Conservation (phyloP, 1,140 invertebrate genomes). For the Globodera rostochiensis region DNA sequence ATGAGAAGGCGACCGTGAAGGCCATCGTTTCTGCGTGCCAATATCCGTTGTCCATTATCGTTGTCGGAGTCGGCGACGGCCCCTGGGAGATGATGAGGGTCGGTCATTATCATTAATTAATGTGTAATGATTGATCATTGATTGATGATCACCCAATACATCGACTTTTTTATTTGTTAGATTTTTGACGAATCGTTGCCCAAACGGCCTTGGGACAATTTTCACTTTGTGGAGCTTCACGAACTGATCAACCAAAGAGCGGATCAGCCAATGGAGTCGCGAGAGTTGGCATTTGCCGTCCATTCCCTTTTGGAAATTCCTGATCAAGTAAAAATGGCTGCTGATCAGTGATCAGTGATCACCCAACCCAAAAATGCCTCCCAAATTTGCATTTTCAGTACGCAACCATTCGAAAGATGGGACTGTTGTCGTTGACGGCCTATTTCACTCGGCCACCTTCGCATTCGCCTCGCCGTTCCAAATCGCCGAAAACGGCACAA, state of each 20-base stretch:
- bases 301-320: constrained; percentile 63
- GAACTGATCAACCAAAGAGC: constrained; percentile 55
- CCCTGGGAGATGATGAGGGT: constrained; percentile 70
- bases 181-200: constrained; percentile 70
- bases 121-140: not conserved
- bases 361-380: not conserved
- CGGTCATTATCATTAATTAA: not conserved
- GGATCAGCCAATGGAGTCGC: constrained; percentile 27
- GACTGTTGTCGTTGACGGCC: not conserved
- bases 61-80: constrained; percentile 71
- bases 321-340: constrained; percentile 43
- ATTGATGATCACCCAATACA: not conserved
- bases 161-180: not conserved
- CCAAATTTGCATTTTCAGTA: constrained; percentile 6
- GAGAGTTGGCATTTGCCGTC: constrained; percentile 62
- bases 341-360: not conserved
- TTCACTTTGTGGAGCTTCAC: constrained; percentile 71
- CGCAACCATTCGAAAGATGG: constrained; percentile 23
- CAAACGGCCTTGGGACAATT: constrained; percentile 70
- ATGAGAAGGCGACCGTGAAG: constrained; percentile 67
- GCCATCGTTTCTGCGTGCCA: constrained; percentile 70
- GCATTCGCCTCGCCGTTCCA: not conserved
- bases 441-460: not conserved
- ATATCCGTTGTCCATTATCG: constrained; percentile 70
- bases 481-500: not conserved